Evolutionary conservation across 2,888 invertebrate species (phyloP).

Genomic region (Chymomyza fuscimana): DNA sequence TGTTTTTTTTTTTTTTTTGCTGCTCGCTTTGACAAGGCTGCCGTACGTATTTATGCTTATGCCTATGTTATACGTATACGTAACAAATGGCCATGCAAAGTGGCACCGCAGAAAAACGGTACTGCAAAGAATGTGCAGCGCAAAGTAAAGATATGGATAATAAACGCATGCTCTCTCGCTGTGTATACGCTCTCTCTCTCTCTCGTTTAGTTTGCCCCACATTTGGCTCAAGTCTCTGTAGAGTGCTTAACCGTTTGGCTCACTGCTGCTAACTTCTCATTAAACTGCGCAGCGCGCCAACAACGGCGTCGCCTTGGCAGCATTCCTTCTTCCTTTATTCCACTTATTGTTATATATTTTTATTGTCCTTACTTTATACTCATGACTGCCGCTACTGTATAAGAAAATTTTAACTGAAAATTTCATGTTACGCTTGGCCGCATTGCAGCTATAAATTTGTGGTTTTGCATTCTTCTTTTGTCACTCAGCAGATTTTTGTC

Average conservation of each 20-base stretch:
- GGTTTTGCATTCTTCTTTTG: constrained; percentile 46
- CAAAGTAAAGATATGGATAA: constrained; percentile 39
- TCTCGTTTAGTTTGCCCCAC: constrained; percentile 49
- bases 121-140: constrained; percentile 65
- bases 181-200: neutral
- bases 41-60: constrained; percentile 10
- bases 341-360: constrained; percentile 59
- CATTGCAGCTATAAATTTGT: constrained; percentile 69
- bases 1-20: constrained; percentile 12
- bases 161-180: constrained; percentile 3
- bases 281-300: neutral
- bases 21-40: constrained; percentile 1
- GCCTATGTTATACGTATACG: constrained; percentile 42
- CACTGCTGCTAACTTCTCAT: neutral
- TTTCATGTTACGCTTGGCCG: constrained; percentile 55
- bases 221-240: constrained; percentile 36
- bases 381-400: constrained; percentile 31
- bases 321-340: constrained; percentile 22
- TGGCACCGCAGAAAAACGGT: constrained; percentile 60
- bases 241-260: neutral
- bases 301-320: constrained; percentile 44
- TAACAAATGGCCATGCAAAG: constrained; percentile 65
- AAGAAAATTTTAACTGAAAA: constrained; percentile 35
- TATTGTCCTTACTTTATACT: constrained; percentile 58
- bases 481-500: constrained; percentile 1